These are phyloP conservation scores for Neomicropteryx cornuta DNA, from an alignment of 1,140 invertebrate species.

Conservation along the genomic window DNA sequence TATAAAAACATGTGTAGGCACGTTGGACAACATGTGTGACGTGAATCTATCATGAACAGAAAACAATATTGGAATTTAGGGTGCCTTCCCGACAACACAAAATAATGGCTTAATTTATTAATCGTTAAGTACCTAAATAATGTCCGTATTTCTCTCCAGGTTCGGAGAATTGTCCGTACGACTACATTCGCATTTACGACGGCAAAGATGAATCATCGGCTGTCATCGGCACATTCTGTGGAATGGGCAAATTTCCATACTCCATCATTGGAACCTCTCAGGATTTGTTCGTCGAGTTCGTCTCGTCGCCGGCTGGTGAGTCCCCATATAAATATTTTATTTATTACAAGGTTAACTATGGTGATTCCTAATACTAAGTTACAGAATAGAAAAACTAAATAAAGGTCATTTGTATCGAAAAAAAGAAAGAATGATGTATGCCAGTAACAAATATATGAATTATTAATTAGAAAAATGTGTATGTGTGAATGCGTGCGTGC, in stretches of 20 bases:
- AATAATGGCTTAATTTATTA: too few relatives aligned
- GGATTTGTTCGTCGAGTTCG: constrained; percentile 83
- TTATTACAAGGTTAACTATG: too few relatives aligned
- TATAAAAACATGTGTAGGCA: too few relatives aligned
- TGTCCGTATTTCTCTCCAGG: constrained; percentile 41
- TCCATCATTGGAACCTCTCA: constrained; percentile 86
- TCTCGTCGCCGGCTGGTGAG: constrained; percentile 72
- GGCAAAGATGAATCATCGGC: constrained; percentile 76
- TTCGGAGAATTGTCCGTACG: constrained; percentile 78
- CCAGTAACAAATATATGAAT: neutral
- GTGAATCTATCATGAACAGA: too few relatives aligned
- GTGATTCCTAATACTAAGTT: too few relatives aligned
- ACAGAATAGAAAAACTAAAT: neutral
- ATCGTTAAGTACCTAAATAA: too few relatives aligned
- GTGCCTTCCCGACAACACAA: too few relatives aligned
- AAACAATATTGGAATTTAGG: too few relatives aligned
- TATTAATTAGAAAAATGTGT: too few relatives aligned
- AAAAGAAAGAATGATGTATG: neutral
- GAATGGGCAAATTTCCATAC: constrained; percentile 88
- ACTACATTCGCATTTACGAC: constrained; percentile 84
- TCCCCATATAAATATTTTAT: neutral
- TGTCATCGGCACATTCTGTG: constrained; percentile 84
- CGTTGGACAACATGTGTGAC: too few relatives aligned
- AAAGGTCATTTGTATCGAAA: neutral
- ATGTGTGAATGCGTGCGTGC: too few relatives aligned